Base-by-base conservation (phyloP, 2,888 invertebrate species). In the Apamea monoglypha region DNA sequence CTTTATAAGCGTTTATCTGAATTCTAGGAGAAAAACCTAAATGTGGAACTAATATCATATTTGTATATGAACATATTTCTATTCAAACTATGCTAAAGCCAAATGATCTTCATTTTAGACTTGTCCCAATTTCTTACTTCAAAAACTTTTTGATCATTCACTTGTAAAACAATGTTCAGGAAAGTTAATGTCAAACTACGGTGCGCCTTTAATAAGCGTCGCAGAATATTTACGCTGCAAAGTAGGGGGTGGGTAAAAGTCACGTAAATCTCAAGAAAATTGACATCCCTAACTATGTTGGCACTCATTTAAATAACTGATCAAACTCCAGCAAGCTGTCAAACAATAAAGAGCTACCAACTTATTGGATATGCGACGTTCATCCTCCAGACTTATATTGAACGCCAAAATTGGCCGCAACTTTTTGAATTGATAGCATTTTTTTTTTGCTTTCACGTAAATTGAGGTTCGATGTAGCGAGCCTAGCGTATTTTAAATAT, bases 251-350 rank as follows among this genome's bases (percentile, higher is more conserved):
- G 84, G 86, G 83, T 84, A 74, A 84, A 76, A 90, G 92, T 92
- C 93, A 94, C 94, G 94, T 94, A 92, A 93, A 92, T 87, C 90
- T 91, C 88, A 90, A 91, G 91, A 92, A 94, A 94, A 94, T 95
- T 95, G 95, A 95, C 95, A 94, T 92, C 92, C 91, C 90, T 95
- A 94, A 95, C 94, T 92, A 92, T 90, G 93, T 94, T 94, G 92
- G 87, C 89, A 90, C 92, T 95, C 92, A 96, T 96, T 96, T 95
- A 94, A 96, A 96, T 96, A 95, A 92, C 93, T 94, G 94, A 95
- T 96, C 94, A 94, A 94, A 94, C 92, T 93, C 88, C 90, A 91
- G 87, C 83, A 92, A 91, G 92, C 91, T 93, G 94, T 95, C 95
- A 94, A 93, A 93, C 93, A 94, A 94, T 94, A 94, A 94, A 88